phyloP scores from a whole-genome alignment of 2,888 invertebrate species.

The Phasia obesa region DNA sequence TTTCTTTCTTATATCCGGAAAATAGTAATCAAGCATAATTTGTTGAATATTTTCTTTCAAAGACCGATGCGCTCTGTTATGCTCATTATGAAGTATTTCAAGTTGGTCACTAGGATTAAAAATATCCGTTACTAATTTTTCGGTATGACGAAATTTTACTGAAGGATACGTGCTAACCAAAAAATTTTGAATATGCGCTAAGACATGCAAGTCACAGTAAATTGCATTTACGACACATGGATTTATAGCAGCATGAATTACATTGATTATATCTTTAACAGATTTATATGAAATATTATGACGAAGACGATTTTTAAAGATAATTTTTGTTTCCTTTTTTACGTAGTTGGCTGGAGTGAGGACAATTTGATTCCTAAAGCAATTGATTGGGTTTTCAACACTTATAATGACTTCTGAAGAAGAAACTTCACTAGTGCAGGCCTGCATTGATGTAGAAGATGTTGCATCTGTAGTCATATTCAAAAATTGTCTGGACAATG shows the following conservation, averaged over 20 bases:
- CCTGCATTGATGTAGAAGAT: constrained; percentile 29
- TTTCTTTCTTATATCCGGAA: constrained; percentile 29
- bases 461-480: constrained; percentile 15
- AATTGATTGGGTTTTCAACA: constrained; percentile 39
- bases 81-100: constrained; percentile 59
- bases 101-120: constrained; percentile 60
- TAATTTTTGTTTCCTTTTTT: constrained; percentile 57
- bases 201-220: constrained; percentile 34
- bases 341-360: constrained; percentile 13
- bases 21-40: too few species aligned
- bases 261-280: constrained; percentile 10
- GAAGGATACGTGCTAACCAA: constrained; percentile 39
- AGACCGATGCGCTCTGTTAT: constrained; percentile 45
- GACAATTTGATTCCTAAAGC: constrained; percentile 56
- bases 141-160: constrained; percentile 41
- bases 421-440: constrained; percentile 47
- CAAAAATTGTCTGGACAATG: constrained; percentile 34
- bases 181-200: constrained; percentile 46
- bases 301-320: constrained; percentile 52
- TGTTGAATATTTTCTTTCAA: constrained; percentile 32
- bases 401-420: constrained; percentile 47
- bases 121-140: constrained; percentile 59
- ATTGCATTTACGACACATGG: constrained; percentile 39
- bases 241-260: constrained; percentile 22
- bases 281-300: constrained; percentile 37